Base-by-base conservation (phyloP, 2,888 invertebrate species). In the Perithous albicinctus region DNA sequence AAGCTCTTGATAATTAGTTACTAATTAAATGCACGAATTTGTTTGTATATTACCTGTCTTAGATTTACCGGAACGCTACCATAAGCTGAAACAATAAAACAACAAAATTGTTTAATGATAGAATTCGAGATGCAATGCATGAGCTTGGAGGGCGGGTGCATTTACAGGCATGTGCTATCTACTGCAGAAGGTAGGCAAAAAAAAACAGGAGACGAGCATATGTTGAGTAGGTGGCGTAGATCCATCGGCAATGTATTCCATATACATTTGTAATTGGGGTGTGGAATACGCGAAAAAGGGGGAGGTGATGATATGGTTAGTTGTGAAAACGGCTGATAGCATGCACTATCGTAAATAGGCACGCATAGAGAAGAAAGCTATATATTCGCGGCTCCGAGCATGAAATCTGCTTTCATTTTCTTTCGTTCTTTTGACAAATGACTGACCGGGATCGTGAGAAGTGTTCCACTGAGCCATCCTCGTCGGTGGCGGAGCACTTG, bases 401-500 rank as follows among this genome's bases (percentile, higher is more conserved):
- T 61, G 59, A 51, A 72, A 64, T 73, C 43, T 12, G 15, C 54
- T 78, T 70, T 70, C 18, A 38, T 66, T 72, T 66, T 23, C 72
- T 56, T 66, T 67, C 51, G 20, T 83, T 81, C 84, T 83, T 82
- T 76, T 74, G 73, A 54, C 78, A 86, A n/a, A 84, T 83, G 87
- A 92, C 91, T 91, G 86, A 91, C 92, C 92, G 83, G 91, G 88
- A 88, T 92, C 91, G 83, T 89, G 90, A 83, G 90, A 85, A 82
- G 86, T 89, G 86, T 89, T 90, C 91, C 91, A 91, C 67, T 91
- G 90, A 84, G 87, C 85, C 86, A 87, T 89, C 88, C 90, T 90
- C 82, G 90, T 88, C 80, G 92, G 93, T 82, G 94, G 94, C 82
- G 95, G 94, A 85, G 94, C 94, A 83, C 93, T 94, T 88, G 94